phyloP scores from a whole-genome alignment of 2,888 invertebrate genomes.

The Yponomeuta plumbellus region DNA sequence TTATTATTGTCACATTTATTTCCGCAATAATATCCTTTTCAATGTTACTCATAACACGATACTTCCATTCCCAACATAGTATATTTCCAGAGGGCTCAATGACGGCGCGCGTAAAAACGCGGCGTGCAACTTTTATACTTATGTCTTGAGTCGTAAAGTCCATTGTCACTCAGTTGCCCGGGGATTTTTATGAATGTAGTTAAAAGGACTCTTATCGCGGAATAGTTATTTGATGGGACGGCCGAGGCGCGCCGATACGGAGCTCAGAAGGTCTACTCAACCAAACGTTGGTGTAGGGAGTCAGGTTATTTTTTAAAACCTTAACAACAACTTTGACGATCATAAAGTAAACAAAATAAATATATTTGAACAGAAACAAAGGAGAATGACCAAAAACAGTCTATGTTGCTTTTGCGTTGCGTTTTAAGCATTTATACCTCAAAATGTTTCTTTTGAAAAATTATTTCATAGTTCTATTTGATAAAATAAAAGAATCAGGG shows the following conservation, averaged over 20 bases:
- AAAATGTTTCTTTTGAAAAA: no score
- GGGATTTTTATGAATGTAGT: slow-evolving; percentile 12
- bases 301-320: no score
- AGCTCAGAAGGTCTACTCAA: background rate
- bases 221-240: slow-evolving; percentile 11
- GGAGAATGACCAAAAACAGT: no score
- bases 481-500: no score
- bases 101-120: background rate
- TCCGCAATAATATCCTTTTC: slow-evolving; percentile 8
- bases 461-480: no score
- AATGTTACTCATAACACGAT: background rate
- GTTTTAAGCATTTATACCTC: no score
- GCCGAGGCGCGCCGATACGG: background rate
- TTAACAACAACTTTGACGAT: no score
- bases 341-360: no score
- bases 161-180: slow-evolving; percentile 7
- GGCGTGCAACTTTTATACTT: slow-evolving; percentile 9
- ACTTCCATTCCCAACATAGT: slow-evolving; percentile 8
- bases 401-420: no score
- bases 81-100: slow-evolving; percentile 1
- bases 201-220: slow-evolving; percentile 11
- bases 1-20: background rate
- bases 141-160: slow-evolving; percentile 3
- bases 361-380: no score
- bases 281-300: no score